A percentile compares a stretch with the other conserved stretches of the same genome.
phyloP scores from a whole-genome alignment of 2,797 vertebrate genomes.

The Cryptoprocta ferox region DNA sequence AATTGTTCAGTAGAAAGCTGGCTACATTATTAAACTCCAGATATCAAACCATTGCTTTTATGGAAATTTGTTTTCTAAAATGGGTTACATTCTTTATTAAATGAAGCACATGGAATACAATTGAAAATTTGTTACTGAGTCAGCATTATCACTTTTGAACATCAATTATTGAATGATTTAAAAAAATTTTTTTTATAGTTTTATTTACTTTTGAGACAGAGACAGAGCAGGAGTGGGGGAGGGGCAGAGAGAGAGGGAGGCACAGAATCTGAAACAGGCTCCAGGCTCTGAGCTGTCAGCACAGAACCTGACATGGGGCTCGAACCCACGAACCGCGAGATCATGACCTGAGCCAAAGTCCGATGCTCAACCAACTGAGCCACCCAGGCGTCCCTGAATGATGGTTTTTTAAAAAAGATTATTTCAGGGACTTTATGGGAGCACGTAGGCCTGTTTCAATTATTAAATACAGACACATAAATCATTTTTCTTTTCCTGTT shows the following conservation, averaged over 20 bases:
- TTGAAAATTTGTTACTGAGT: neutral
- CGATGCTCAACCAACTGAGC: no score
- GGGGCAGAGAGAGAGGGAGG: no score
- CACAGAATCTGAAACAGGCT: no score
- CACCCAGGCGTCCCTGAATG: no score
- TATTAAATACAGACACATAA: neutral
- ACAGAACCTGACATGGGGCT: no score
- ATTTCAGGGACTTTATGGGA: neutral
- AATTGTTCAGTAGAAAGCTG: neutral
- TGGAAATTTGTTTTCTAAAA: neutral
- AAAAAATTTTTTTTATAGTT: no score
- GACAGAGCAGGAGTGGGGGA: no score
- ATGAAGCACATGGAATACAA: neutral
- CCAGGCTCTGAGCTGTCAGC: no score
- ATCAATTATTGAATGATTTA: slow-evolving; percentile 11
- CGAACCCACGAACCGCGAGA: no score
- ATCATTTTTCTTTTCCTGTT: neutral
- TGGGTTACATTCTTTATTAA: neutral
- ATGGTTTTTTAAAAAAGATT: neutral
- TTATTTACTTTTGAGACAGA: no score
- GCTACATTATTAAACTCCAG: neutral
- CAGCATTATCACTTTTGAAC: neutral
- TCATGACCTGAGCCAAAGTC: no score
- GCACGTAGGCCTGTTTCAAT: neutral
- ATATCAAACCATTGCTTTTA: neutral